Evolutionary conservation across 2,888 invertebrate genomes (phyloP).

Genomic region (Melieria crassipennis): DNA sequence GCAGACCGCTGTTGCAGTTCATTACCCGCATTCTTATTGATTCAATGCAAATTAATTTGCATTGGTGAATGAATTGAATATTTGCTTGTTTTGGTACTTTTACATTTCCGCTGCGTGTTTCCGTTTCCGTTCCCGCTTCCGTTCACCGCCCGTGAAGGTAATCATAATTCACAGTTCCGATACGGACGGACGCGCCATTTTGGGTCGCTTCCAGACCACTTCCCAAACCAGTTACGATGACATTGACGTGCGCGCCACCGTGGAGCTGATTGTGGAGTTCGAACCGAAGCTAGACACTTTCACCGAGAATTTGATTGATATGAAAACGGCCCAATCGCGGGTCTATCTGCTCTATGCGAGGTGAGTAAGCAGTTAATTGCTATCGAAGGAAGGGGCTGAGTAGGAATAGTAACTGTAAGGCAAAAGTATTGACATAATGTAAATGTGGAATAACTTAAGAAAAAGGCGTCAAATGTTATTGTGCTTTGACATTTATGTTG

Average conservation of each 20-base stretch:
- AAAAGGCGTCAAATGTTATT: too few relatives aligned
- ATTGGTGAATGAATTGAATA: not conserved
- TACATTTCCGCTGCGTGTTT: not conserved
- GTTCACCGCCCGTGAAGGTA: constrained; percentile 67
- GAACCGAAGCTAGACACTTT: constrained; percentile 90
- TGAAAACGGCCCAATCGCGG: constrained; percentile 86
- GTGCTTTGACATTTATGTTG: too few relatives aligned
- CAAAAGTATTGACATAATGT: too few relatives aligned
- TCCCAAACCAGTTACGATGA: constrained; percentile 91
- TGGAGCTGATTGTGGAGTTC: constrained; percentile 92
- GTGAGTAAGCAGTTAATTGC: constrained; percentile 67
- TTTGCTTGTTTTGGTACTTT: not conserved
- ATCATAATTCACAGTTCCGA: constrained; percentile 96
- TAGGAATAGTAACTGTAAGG: too few relatives aligned
- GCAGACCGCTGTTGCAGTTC: too few relatives aligned
- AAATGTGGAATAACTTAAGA: too few relatives aligned
- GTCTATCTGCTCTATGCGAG: constrained; percentile 93
- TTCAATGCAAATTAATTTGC: not conserved
- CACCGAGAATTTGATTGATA: constrained; percentile 80
- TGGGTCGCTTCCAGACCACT: constrained; percentile 93
- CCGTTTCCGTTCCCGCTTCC: not conserved
- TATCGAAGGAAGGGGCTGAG: too few relatives aligned
- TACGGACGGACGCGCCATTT: constrained; percentile 91
- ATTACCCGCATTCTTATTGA: not conserved
- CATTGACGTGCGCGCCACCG: constrained; percentile 91